phyloP scores from a whole-genome alignment of 2,113 vertebrate species.

The Picathartes gymnocephalus region DNA sequence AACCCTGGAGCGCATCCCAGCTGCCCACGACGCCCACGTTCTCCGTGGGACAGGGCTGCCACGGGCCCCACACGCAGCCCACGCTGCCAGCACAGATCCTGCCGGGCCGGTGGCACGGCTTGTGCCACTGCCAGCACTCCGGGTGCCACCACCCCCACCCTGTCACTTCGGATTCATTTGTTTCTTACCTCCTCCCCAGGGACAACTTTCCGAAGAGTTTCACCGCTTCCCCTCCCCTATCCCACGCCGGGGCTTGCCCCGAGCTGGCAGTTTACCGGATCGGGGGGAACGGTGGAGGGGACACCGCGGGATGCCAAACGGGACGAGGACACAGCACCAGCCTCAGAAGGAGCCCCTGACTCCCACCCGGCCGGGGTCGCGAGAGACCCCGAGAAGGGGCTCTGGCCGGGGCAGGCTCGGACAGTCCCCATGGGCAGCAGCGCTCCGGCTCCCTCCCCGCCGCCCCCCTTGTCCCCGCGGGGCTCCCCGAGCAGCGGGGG shows the following conservation, averaged over 20 bases:
- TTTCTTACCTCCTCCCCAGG: not conserved
- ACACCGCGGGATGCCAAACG: not conserved
- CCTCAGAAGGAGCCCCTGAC: not conserved
- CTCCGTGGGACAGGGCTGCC: not conserved
- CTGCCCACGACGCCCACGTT: not conserved
- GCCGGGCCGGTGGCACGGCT: not conserved
- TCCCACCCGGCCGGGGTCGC: no score
- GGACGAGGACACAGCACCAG: not conserved
- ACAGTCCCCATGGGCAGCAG: not conserved
- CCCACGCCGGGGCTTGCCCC: not conserved
- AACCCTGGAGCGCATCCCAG: not conserved
- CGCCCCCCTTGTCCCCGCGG: not conserved
- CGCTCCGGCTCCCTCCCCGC: not conserved
- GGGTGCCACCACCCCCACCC: not conserved
- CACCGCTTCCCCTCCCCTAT: not conserved
- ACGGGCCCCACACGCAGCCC: not conserved
- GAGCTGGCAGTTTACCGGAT: not conserved
- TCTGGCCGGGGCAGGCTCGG: not conserved
- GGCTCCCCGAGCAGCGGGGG: not conserved
- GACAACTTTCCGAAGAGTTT: constrained; percentile 7
- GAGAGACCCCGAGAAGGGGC: not conserved
- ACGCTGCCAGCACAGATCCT: not conserved
- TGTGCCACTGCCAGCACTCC: not conserved
- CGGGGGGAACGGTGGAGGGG: not conserved
- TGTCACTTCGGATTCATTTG: not conserved